Base-by-base conservation (phyloP, 2,797 vertebrate genomes). In the Cuculus canorus region DNA sequence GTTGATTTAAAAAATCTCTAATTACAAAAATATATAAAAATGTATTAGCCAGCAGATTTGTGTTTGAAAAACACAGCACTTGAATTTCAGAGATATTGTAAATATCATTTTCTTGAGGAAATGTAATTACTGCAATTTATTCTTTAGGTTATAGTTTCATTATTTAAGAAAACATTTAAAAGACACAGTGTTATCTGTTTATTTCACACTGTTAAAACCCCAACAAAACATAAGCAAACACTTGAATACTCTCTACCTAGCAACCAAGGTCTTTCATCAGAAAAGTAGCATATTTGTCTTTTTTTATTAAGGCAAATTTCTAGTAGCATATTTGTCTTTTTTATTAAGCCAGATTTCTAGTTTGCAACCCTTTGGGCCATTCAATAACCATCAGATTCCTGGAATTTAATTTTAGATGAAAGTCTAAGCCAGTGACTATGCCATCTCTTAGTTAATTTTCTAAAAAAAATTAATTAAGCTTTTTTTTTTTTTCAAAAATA, bases 201-300 rank as follows among this genome's bases (percentile, higher is more conserved):
- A 86, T 93, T 71, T 64, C 78, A 71, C 72, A 35, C 69, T 88
- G 83, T 89, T 75, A 81, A 96, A 92, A 75, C 61, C 82, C 53
- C 82, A 82, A 73, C 28, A 91, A 86, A 94, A 82, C 82, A 88
- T 56, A 82, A 91, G 53, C 63, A 70, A 83, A 92, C 90, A 94
- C 95, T 95, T 86, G 77, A 90, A 71, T 82, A 76, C 71, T 78
- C 86, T 96, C 94, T 92, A 97, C 96, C 96, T 98, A 97, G 96
- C 97, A 97, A 97, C 96, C 94, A 97, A 98, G 95, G 95, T 79
- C 95, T 93, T 95, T 93, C 93, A 88, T 91, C 80, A 68, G 81
- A 72, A 63, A 71, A 84, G 63, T 65, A 81, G 50, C 72, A 37
- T 69, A 80, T 63, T 86, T 88, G 72, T 32, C 48, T 92, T 63